Conservation (phyloP, 2,888 invertebrate species). For the Plebejus anna region DNA sequence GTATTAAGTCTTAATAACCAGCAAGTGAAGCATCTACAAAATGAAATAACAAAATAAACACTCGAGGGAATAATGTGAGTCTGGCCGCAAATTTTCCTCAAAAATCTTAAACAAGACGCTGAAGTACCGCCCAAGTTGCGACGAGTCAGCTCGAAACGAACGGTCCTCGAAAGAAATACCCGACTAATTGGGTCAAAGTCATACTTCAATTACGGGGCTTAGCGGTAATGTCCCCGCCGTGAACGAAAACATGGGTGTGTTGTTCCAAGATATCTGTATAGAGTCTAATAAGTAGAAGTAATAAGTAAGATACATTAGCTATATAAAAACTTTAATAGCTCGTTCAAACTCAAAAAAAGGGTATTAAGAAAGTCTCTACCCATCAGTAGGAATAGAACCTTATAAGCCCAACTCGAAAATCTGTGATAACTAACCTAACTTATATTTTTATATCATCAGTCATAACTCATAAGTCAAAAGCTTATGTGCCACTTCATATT, state of each 20-base stretch:
- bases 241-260: background rate
- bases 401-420: too few species aligned
- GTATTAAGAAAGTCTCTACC: too few species aligned
- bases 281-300: too few species aligned
- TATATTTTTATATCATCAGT: too few species aligned
- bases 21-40: background rate
- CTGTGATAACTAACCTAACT: too few species aligned
- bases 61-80: slow-evolving; percentile 5
- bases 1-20: background rate
- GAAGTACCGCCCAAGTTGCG: background rate
- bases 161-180: background rate
- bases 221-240: background rate
- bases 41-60: background rate
- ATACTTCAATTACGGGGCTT: slow-evolving; percentile 13
- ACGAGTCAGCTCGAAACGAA: background rate
- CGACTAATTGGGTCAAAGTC: slow-evolving; percentile 25
- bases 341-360: too few species aligned
- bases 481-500: too few species aligned
- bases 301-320: too few species aligned
- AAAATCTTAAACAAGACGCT: slow-evolving; percentile 15
- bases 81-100: slow-evolving; percentile 6
- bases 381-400: too few species aligned
- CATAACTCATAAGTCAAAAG: too few species aligned
- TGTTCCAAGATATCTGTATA: too few species aligned
- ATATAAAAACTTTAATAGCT: too few species aligned